Evolutionary conservation across 2,888 invertebrate genomes (phyloP).

Genomic region (Ypsolopha scabrella): DNA sequence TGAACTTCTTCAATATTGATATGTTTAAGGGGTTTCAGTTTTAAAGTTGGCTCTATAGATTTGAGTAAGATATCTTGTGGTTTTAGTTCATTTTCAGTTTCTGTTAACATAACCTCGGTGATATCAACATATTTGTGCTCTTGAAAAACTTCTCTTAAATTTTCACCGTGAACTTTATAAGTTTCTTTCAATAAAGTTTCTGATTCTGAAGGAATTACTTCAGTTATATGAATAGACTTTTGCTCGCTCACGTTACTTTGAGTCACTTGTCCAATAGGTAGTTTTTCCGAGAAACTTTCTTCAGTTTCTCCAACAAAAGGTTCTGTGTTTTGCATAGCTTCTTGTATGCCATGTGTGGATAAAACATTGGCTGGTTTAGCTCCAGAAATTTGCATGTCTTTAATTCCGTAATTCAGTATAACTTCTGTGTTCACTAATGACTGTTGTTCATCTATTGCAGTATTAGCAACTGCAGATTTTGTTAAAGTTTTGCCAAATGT

Average conservation of each 20-base stretch:
- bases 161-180: conserved; percentile 21
- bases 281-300: conserved; percentile 19
- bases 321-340: conserved; percentile 32
- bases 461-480: conserved; percentile 25
- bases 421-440: conserved; percentile 50
- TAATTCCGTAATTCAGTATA: conserved; percentile 45
- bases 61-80: conserved; percentile 31
- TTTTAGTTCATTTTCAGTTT: conserved; percentile 55
- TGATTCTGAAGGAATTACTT: conserved; percentile 33
- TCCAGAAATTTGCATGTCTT: conserved; percentile 29
- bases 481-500: conserved; percentile 18
- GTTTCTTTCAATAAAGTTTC: conserved; percentile 22
- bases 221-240: conserved; percentile 35
- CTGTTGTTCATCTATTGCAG: conserved; percentile 40
- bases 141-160: conserved; percentile 33
- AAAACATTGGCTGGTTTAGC: conserved; percentile 22
- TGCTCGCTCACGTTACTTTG: conserved; percentile 28
- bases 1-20: conserved; percentile 30
- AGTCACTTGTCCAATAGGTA: conserved; percentile 14
- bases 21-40: conserved; percentile 27
- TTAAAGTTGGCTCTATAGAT: conserved; percentile 19
- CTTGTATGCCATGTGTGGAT: conserved; percentile 29
- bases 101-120: conserved; percentile 48
- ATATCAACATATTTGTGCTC: conserved; percentile 50
- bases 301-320: conserved; percentile 40